Base-by-base conservation (phyloP, 2,797 vertebrate genomes). In the Crenichthys baileyi region DNA sequence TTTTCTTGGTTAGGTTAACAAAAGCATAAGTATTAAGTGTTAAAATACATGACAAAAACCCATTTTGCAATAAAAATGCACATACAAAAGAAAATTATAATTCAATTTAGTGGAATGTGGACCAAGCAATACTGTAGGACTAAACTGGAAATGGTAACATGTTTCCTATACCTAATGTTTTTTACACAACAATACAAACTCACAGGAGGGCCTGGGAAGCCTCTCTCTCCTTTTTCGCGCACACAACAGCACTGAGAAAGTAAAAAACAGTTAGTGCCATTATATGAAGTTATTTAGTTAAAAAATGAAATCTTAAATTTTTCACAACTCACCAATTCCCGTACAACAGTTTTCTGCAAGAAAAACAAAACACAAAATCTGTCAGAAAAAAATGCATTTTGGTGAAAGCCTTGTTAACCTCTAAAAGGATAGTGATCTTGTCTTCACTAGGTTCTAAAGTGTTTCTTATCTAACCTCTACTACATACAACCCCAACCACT, bases 161-260 rank as follows among this genome's bases (percentile, higher is more conserved):
- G 39, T 46, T 44, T 60, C 2, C 2, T 8, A n/a, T 7, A 58
- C 50, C 6, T 18, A 18, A 51, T 20, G 18, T 9, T 22, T 20
- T 39, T 63, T 8, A 36, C 16, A 41, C 6, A 70, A 26, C 2
- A 46, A 15, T 46, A 48, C 46, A 72, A 87, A 96, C 97, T 97
- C 93, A 98, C 97, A 65, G 92, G 87, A 89, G 44, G 87, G 80
- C 97, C 98, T 39, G 93, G 90, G 12, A 92, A 85, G 0, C 97
- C 97, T 79, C 87, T 76, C 26, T 95, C 92, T 81, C 97, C 97
- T 88, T 94, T 97, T 84, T 97, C 95, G 93, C 97, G 98, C 50
- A 78, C 72, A 80, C 97, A 98, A 29, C 93, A 91, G 92, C 97
- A 99, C 97, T 98, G 68, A 73, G 70, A 86, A 31, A 65, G 18